Evolutionary conservation across 2,113 vertebrate genomes (phyloP).

Genomic region (Taxidea taxus): DNA sequence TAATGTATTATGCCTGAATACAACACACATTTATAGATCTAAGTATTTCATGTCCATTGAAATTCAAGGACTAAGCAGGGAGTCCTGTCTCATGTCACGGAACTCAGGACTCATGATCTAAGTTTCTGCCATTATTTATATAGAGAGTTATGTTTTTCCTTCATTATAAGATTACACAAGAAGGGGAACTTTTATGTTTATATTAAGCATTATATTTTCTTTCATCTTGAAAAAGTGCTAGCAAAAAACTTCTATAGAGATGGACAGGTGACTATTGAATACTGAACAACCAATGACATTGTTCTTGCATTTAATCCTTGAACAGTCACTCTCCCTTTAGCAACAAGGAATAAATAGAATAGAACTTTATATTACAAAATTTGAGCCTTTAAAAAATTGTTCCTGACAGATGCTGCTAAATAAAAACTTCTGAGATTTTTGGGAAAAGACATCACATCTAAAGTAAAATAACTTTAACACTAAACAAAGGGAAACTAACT

Average conservation of each 20-base stretch:
- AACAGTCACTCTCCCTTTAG: neutral
- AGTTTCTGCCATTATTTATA: neutral
- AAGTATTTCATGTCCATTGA: neutral
- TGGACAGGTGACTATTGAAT: neutral
- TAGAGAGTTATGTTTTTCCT: neutral
- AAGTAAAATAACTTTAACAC: neutral
- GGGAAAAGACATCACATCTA: neutral
- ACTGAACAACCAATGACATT: neutral
- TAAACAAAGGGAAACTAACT: neutral
- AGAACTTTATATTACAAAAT: neutral
- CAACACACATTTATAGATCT: neutral
- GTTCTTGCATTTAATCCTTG: neutral
- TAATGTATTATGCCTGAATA: neutral
- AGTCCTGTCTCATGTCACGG: neutral
- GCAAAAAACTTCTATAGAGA: neutral
- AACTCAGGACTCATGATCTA: neutral
- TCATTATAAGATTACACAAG: neutral
- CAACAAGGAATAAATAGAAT: neutral
- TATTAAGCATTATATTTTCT: neutral
- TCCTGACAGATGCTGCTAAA: neutral
- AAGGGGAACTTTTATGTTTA: neutral
- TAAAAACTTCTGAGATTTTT: neutral
- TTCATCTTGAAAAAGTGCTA: neutral
- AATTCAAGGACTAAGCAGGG: neutral
- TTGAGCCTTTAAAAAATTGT: neutral